phyloP scores from a whole-genome alignment of 2,113 vertebrate genomes.

The Crotalus viridis region DNA sequence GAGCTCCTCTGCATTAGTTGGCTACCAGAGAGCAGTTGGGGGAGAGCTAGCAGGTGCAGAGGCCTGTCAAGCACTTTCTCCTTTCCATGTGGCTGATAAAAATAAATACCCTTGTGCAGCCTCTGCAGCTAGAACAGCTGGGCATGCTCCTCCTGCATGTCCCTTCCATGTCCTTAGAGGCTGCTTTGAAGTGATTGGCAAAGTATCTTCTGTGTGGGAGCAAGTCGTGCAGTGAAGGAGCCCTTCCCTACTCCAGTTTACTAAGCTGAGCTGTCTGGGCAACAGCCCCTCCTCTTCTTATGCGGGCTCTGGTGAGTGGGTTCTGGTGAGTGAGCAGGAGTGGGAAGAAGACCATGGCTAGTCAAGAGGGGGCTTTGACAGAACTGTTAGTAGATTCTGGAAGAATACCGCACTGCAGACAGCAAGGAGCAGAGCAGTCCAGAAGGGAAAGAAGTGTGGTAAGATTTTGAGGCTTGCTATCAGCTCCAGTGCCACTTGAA shows the following conservation, averaged over 20 bases:
- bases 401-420: not conserved
- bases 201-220: not conserved
- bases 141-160: not conserved
- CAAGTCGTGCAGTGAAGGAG: not conserved
- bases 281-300: conserved; percentile 14
- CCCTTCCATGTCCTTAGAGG: not conserved
- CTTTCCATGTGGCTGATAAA: not conserved
- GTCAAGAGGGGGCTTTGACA: not conserved
- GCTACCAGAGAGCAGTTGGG: not conserved
- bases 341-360: not conserved
- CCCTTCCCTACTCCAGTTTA: not conserved
- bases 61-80: not conserved
- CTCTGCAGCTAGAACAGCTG: not conserved
- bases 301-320: not conserved
- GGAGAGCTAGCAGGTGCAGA: not conserved
- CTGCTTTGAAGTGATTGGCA: not conserved
- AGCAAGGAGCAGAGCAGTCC: not conserved
- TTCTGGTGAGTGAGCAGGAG: not conserved
- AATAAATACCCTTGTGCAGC: not conserved
- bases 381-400: not conserved
- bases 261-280: not conserved
- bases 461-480: not conserved
- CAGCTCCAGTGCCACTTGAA: not conserved
- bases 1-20: not conserved
- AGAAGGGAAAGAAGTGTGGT: not conserved